Percentiles rank a stretch among this genome's conserved stretches.
These are phyloP conservation scores for Drosophila dunni DNA, from an alignment of 1,140 invertebrate species.

Conservation along the genomic window DNA sequence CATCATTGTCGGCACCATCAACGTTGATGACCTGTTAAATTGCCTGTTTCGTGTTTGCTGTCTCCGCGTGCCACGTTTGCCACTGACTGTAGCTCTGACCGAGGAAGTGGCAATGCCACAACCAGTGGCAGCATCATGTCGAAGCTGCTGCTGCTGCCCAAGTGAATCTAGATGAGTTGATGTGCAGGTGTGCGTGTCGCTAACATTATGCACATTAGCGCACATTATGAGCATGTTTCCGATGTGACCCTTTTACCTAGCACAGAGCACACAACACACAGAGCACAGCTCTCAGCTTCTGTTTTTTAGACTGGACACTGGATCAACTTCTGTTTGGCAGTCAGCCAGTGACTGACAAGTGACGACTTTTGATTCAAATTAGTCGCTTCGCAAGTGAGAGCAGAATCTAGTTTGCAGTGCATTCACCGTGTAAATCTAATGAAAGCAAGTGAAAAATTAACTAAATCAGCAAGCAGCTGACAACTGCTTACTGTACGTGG, in stretches of 20 bases:
- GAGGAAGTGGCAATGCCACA: neutral
- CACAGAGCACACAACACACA: constrained; percentile 37
- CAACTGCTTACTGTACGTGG: constrained; percentile 3
- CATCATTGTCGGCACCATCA: constrained; percentile 79
- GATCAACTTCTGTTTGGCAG: constrained; percentile 65
- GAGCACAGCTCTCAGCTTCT: constrained; percentile 25
- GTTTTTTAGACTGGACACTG: constrained; percentile 28
- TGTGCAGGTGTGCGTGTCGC: constrained; percentile 69
- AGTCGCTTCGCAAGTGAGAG: constrained; percentile 30
- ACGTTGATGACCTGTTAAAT: constrained; percentile 82
- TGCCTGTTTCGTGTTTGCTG: constrained; percentile 78
- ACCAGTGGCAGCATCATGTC: constrained; percentile 26
- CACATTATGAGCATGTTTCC: constrained; percentile 75
- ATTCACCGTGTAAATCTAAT: constrained; percentile 20
- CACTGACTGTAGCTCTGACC: constrained; percentile 3
- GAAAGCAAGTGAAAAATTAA: constrained; percentile 60
- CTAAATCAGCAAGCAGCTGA: constrained; percentile 43
- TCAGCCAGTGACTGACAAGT: constrained; percentile 44
- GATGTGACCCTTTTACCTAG: constrained; percentile 52
- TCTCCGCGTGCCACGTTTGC: constrained; percentile 56
- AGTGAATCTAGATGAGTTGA: constrained; percentile 21
- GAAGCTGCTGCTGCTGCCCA: neutral
- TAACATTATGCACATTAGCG: constrained; percentile 81
- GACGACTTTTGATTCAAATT: constrained; percentile 72
- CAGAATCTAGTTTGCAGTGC: constrained; percentile 15